phyloP scores from a whole-genome alignment of 2,113 vertebrate species.

The Neolamprologus fasciatus region DNA sequence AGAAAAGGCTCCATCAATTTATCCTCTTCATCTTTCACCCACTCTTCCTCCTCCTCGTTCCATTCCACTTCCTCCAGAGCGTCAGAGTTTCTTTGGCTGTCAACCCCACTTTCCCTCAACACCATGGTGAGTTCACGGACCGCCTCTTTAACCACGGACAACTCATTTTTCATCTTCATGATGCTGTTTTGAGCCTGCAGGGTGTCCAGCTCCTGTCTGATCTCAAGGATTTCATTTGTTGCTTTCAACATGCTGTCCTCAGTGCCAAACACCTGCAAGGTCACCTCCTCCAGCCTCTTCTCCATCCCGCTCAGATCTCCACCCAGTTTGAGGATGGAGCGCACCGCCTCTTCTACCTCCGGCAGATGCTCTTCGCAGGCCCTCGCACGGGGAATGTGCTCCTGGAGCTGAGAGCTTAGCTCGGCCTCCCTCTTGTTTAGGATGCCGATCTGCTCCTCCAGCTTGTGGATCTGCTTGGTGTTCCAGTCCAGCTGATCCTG shows the following conservation, averaged over 20 bases:
- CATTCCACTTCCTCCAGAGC: slow-evolving; percentile 27
- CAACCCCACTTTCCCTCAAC: slow-evolving; percentile 31
- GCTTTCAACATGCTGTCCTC: slow-evolving; percentile 83
- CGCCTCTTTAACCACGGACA: slow-evolving; percentile 63
- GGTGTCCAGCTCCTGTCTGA: slow-evolving; percentile 75
- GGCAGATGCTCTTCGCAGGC: slow-evolving; percentile 80
- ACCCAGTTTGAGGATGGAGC: slow-evolving; percentile 78
- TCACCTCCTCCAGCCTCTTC: slow-evolving; percentile 77
- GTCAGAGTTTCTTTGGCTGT: neutral
- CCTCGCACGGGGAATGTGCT: slow-evolving; percentile 70
- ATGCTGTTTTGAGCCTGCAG: slow-evolving; percentile 71
- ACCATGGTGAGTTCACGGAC: slow-evolving; percentile 48
- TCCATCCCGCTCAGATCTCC: slow-evolving; percentile 74
- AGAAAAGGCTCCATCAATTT: neutral
- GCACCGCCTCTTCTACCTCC: slow-evolving; percentile 78
- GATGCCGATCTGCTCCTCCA: slow-evolving; percentile 69
- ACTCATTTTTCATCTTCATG: slow-evolving; percentile 70
- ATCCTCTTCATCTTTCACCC: neutral
- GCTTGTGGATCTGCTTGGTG: slow-evolving; percentile 64
- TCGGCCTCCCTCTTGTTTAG: slow-evolving; percentile 66
- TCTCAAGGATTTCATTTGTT: slow-evolving; percentile 66
- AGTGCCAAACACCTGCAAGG: slow-evolving; percentile 73
- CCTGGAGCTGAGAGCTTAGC: slow-evolving; percentile 66
- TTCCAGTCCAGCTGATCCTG: slow-evolving; percentile 74
- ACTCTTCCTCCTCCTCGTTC: slow-evolving; percentile 8